Evolutionary conservation across 2,113 vertebrate species (phyloP), one percentile per base, ranked within the genome.

Genomic region (Bos indicus): DNA sequence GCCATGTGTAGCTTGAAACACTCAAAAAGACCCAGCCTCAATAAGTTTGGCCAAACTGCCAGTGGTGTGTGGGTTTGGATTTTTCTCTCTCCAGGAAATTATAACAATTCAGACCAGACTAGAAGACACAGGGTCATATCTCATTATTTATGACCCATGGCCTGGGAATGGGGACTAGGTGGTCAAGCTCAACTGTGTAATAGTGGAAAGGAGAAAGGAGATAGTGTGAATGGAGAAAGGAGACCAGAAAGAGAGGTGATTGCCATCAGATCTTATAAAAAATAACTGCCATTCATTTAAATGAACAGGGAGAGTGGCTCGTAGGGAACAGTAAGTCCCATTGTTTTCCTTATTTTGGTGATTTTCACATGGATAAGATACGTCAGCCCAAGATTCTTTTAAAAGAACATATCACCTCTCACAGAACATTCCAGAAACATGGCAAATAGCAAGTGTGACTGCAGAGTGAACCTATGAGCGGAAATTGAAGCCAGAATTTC

Each of bases 401-500:
- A 77, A 96, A 89, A 96, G 57, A 92, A 97, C 88, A 80, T 5
- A 5, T 71, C 91, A n/a, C 60, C 71, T 97, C 97, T 97, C 91
- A 94, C 21, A 84, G 6, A 97, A 64, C 71, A 96, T 95, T 98
- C 94, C 17, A 46, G 90, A 89, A 98, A 97, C 95, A 93, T 15
- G 21, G 88, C 87, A 98, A 97, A 60, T 96, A 97, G 77, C 94
- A 94, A 96, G 43, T 90, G 93, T 97, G 96, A 97, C 97, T 97
- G 95, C 17, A 81, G 98, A 98, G 82, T 96, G 96, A 98, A 97
- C 90, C 43, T 87, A 95, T 57, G 88, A 92, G 57, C 59, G 77
- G 88, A 98, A 97, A 97, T 52, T 56, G 43, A 97, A 98, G 90
- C 95, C 98, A 98, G 95, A 94, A 95, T 97, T 95, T 87, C 96